phyloP scores from a whole-genome alignment of 2,797 vertebrate genomes.

The Arnoldichthys spilopterus region DNA sequence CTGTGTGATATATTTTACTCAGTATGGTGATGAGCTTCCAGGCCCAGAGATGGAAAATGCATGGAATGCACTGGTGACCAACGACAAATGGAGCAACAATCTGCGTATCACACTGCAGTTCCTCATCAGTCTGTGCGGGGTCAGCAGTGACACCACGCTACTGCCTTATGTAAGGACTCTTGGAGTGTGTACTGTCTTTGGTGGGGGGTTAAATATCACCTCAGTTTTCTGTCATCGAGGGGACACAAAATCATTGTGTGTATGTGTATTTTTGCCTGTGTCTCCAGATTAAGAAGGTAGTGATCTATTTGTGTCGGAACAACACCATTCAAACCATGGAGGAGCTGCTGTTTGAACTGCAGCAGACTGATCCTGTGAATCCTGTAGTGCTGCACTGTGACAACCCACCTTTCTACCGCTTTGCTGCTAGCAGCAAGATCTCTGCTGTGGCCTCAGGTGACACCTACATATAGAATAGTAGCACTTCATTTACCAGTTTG shows the following conservation, averaged over 20 bases:
- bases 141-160: constrained; percentile 95
- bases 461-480: not conserved
- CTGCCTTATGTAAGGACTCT: constrained; percentile 88
- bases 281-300: constrained; percentile 96
- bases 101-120: constrained; percentile 94
- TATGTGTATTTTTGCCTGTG: not conserved
- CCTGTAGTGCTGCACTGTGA: constrained; percentile 96
- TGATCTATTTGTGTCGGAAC: constrained; percentile 95
- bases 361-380: constrained; percentile 97
- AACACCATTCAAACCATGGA: constrained; percentile 99
- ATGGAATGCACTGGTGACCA: constrained; percentile 96
- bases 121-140: constrained; percentile 96
- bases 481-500: not conserved
- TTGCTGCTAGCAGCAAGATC: constrained; percentile 93
- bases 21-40: constrained; percentile 98
- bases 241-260: too few species aligned
- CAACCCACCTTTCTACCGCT: constrained; percentile 97
- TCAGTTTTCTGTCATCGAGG: not conserved
- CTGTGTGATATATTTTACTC: not conserved
- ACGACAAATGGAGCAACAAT: constrained; percentile 98
- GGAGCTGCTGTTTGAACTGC: constrained; percentile 96
- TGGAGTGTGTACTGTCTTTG: too few species aligned
- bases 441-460: constrained; percentile 93
- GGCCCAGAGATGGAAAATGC: constrained; percentile 97
- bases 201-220: too few species aligned